Base-by-base conservation (phyloP, 1,140 invertebrate genomes). In the Parapsyche elsis region DNA sequence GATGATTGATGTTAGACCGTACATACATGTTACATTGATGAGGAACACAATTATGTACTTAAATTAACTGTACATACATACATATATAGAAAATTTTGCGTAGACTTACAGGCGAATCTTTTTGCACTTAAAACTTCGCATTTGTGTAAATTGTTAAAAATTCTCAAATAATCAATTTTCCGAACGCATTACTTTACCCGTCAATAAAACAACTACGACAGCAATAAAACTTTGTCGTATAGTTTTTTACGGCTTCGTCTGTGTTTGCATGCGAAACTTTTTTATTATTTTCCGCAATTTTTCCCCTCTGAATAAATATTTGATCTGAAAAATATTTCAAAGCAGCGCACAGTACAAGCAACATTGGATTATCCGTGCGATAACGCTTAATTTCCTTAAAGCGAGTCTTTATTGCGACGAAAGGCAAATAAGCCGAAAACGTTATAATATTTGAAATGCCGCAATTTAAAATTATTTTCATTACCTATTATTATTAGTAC, bases 341-440 rank as follows among this genome's bases (percentile, higher is more conserved):
- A 61, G 16, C 16, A 57, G 14, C 57, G 57, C n/a, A 1, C 21
- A 21, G 57, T 19, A 16, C 16, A 19, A 19, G 57, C 14, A 4
- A 38, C 30, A 38, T 38, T 7, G 30, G 30, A 21, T 61, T 38
- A 38, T 19, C 0, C 14, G 57, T 21, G 57, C 57, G 57, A 61
- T 61, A 61, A 61, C 14, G 57, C 57, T 21, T 19, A 61, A 61
- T 61, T 61, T 21, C 57, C 57, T 61, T 21, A 19, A 61, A 61
- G 57, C 57, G 57, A 61, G 57, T 61, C 57, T 61, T 61, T 61
- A 61, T 61, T 61, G 21, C 57, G 57, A 61, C n/a, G 7, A 21
- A 61, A 61, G 16, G 9, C 57, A 61, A 61, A 61, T 61, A 61
- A 61, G 1, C 10, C 16, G 57, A 61, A 46, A 61, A 38, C 57